Base-by-base conservation (phyloP, 2,113 vertebrate species). In the Chamaetylas fuelleborni region DNA sequence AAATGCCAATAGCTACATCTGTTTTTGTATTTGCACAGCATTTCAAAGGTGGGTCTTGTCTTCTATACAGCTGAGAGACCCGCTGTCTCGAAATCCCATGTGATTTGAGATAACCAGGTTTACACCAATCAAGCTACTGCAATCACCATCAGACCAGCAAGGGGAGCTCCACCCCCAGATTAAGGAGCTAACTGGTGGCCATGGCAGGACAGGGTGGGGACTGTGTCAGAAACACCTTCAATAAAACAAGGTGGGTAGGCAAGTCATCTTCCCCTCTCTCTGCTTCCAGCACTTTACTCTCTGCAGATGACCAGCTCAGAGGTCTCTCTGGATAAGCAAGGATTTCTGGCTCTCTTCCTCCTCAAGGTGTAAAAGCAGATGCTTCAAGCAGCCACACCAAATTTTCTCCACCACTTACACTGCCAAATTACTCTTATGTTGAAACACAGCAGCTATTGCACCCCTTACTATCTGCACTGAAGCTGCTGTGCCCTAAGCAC, bases 101-200 rank as follows among this genome's bases (percentile, higher is more conserved):
- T 69, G 77, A 66, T 73, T 85, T 56, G 69, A 57, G 81, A 87
- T 19, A 86, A 93, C 33, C 48, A 66, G 76, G 70, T 89, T 96
- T 61, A 69, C 40, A 87, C 9, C 2, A 3, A 84, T 56, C 73
- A 67, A 57, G 51, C 47, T 62, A 31, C 33, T 43, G 82, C 60
- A n/a, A n/a, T 14, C 7, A 28, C 45, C 12, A 5, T 2, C 58
- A n/a, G 19, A 60, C 12, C 8, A 7, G 48, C 61, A 81, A 65
- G 43, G 42, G 70, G 12, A 72, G 40, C 72, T 82, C 73, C 87
- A 81, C n/a, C 14, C 19, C 18, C 1, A 1, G 9, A 14, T 25
- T 14, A 74, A 50, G 26, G 3, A 42, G 33, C 16, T 81, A 26
- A 81, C 0, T 26, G 19, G 43, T 29, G 34, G 45, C 34, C 2